phyloP scores from a whole-genome alignment of 2,888 invertebrate species.

The Mesorhabditis spiculigera region DNA sequence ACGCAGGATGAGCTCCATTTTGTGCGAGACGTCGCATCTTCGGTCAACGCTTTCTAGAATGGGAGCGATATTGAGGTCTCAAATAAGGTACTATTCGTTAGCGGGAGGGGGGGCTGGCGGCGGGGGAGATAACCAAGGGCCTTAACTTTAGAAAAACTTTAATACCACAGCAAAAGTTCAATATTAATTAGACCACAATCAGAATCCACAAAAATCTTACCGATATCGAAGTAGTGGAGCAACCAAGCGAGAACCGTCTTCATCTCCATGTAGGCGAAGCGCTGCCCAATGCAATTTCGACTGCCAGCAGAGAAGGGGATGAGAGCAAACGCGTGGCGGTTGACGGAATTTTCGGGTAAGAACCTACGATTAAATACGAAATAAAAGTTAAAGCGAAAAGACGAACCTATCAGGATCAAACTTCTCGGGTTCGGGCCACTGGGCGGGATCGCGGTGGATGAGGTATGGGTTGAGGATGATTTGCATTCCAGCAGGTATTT shows the following conservation, averaged over 20 bases:
- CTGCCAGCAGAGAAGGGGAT: conserved; percentile 63
- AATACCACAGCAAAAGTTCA: too few relatives aligned
- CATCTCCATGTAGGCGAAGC: conserved; percentile 60
- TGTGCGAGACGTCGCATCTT: conserved; percentile 11
- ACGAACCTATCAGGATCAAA: conserved; percentile 61
- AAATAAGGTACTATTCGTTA: too few relatives aligned
- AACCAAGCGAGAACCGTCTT: conserved; percentile 61
- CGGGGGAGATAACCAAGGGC: conserved; percentile 25
- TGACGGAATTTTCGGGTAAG: conserved; percentile 56
- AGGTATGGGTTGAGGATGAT: conserved; percentile 50
- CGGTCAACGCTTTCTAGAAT: conserved; percentile 7
- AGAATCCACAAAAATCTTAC: conserved; percentile 23
- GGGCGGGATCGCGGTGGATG: conserved; percentile 59
- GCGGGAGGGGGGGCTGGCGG: too few relatives aligned
- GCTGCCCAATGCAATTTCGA: conserved; percentile 63
- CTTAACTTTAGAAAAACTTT: too few relatives aligned
- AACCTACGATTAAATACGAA: conserved; percentile 37
- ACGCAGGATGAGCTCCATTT: conserved; percentile 61
- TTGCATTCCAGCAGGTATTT: conserved; percentile 56
- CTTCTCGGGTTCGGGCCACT: conserved; percentile 61
- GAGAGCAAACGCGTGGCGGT: conserved; percentile 61
- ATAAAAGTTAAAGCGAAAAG: neutral
- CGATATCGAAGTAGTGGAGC: conserved; percentile 59
- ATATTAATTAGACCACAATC: neutral
- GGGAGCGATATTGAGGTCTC: neutral